Base-by-base conservation (phyloP, 2,888 invertebrate genomes). In the Clivina fossor region DNA sequence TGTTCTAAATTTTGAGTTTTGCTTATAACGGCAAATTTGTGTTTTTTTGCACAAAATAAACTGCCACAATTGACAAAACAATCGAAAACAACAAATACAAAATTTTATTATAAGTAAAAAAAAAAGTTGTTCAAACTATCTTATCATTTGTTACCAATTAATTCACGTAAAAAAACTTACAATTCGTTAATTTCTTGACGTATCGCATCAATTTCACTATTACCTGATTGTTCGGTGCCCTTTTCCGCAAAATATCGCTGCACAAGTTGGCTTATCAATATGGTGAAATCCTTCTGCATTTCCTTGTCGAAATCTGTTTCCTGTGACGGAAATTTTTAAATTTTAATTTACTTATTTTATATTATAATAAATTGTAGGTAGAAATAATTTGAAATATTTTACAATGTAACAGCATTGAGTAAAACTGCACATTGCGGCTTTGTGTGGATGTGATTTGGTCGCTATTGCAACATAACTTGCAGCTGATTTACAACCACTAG, bases 341-440 rank as follows among this genome's bases (percentile, higher is more conserved):
- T n/a, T n/a, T n/a, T n/a, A n/a, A n/a, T n/a, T n/a, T n/a, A n/a
- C n/a, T n/a, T n/a, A n/a, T n/a, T n/a, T n/a, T n/a, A n/a, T n/a
- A n/a, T n/a, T n/a, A n/a, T n/a, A n/a, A n/a, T n/a, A 75, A 1
- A 82, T 79, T 1, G 85, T 82, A 62, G 85, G 83, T 58, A 82
- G 74, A 79, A 88, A 86, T 68, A 84, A 86, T 66, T 84, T 82
- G 62, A 88, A 72, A 76, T 87, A 88, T 37, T 28, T 44, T 53
- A 53, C 53, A 19, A 53, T 69, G 56, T 72, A 78, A 61, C 75
- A 78, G 65, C 78, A 78, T 58, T 75, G 74, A 11, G 71, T 70
- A 2, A 72, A 61, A 4, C 76, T 75, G 71, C 78, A 81, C 38
- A 72, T 69, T 1, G 78, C 78, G 55, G 66, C 69, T 37, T 70